phyloP scores from a whole-genome alignment of 1,140 invertebrate species.

The Anagrus nilaparvatae region DNA sequence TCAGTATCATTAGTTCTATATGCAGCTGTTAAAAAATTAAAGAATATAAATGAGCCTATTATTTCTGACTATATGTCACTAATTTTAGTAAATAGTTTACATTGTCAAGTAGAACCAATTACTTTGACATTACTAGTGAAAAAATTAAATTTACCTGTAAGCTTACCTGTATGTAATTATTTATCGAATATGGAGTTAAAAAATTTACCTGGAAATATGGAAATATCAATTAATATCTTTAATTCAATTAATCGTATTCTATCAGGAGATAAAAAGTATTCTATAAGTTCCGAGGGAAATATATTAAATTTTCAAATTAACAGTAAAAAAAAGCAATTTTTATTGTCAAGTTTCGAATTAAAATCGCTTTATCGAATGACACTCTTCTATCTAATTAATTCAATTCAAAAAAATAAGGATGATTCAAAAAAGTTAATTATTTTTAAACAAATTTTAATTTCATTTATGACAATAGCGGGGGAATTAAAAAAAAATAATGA shows the following conservation, averaged over 20 bases:
- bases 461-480: constrained; percentile 24
- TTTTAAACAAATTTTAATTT: constrained; percentile 22
- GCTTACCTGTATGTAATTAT: neutral
- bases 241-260: too few relatives aligned
- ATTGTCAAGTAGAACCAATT: constrained; percentile 28
- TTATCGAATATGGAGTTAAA: constrained; percentile 2
- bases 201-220: neutral
- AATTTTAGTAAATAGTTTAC: constrained; percentile 26
- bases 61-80: constrained; percentile 24
- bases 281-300: constrained; percentile 1
- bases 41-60: constrained; percentile 17
- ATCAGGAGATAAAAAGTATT: neutral
- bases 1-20: constrained; percentile 27
- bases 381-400: constrained; percentile 32
- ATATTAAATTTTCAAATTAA: constrained; percentile 8
- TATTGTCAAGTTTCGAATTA: constrained; percentile 21
- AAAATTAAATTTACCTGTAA: constrained; percentile 19
- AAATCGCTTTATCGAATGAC: constrained; percentile 21
- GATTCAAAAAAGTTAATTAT: constrained; percentile 18
- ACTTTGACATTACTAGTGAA: constrained; percentile 22
- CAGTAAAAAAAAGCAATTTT: constrained; percentile 14
- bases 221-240: constrained; percentile 12
- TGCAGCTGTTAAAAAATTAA: constrained; percentile 25
- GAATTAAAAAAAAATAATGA: constrained; percentile 1
- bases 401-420: constrained; percentile 16